phyloP scores from a whole-genome alignment of 2,888 invertebrate species.

The Pasiphila rectangulata region DNA sequence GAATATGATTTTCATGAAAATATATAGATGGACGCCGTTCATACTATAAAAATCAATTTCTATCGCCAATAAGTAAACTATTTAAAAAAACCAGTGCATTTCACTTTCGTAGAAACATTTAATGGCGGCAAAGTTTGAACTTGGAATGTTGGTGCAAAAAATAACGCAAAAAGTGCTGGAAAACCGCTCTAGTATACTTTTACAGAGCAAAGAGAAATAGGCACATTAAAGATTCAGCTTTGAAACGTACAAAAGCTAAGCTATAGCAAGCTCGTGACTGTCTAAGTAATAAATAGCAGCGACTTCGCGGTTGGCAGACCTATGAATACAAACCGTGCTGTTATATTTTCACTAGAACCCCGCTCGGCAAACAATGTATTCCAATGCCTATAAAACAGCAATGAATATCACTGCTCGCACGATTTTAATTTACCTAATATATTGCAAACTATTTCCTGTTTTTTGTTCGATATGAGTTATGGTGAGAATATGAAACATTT shows the following conservation, averaged over 20 bases:
- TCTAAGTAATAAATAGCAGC: slow-evolving; percentile 16
- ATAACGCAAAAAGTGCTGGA: not conserved
- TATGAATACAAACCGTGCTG: slow-evolving; percentile 19
- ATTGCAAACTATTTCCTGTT: slow-evolving; percentile 10
- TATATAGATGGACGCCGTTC: not conserved
- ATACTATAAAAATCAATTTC: slow-evolving; percentile 8
- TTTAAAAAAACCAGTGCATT: slow-evolving; percentile 4
- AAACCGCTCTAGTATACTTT: not conserved
- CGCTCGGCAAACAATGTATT: slow-evolving; percentile 11
- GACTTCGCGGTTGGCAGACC: slow-evolving; percentile 11
- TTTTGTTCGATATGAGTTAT: slow-evolving; percentile 1
- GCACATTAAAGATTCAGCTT: slow-evolving; percentile 7
- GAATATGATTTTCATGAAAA: no score
- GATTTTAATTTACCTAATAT: slow-evolving; percentile 18
- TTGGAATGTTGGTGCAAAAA: no score
- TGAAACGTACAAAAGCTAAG: slow-evolving; percentile 12
- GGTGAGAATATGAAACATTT: not conserved
- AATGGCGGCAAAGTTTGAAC: no score
- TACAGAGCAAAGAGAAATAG: not conserved
- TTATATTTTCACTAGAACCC: slow-evolving; percentile 19
- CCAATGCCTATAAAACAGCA: slow-evolving; percentile 13
- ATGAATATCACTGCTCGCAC: slow-evolving; percentile 15
- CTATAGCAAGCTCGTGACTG: slow-evolving; percentile 16
- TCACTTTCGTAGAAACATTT: no score
- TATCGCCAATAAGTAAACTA: slow-evolving; percentile 13